These are phyloP conservation scores for Sturnira hondurensis DNA, from an alignment of 2,113 vertebrate genomes.

Conservation along the genomic window DNA sequence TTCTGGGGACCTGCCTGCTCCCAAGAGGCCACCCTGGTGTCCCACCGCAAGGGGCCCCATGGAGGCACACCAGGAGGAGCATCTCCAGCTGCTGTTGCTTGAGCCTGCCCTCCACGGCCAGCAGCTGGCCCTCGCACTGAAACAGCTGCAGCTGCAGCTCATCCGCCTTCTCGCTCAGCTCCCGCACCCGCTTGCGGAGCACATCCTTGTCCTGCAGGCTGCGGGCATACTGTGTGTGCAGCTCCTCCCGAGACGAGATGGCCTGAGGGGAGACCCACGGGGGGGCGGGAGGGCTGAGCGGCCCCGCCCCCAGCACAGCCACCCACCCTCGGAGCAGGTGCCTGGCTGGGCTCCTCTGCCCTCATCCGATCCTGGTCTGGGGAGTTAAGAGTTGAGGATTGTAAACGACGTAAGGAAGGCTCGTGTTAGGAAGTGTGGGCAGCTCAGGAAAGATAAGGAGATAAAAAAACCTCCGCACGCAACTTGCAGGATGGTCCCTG, in stretches of 20 bases:
- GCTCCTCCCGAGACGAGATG: constrained; percentile 81
- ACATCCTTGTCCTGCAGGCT: constrained; percentile 88
- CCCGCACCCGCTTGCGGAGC: constrained; percentile 88
- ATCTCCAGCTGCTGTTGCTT: constrained; percentile 77
- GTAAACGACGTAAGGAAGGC: not conserved
- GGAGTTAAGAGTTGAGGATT: not conserved
- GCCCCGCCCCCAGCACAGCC: accelerated
- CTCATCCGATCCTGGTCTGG: accelerated
- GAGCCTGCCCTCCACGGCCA: constrained; percentile 84
- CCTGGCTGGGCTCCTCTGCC: not conserved
- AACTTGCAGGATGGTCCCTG: accelerated
- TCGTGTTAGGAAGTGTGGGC: accelerated
- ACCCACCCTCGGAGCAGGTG: not conserved
- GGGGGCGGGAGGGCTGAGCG: not conserved
- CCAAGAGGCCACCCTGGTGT: not conserved
- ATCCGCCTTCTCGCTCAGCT: constrained; percentile 85
- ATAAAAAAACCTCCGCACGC: no score
- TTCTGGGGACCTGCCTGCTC: not conserved
- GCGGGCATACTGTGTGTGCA: constrained; percentile 84
- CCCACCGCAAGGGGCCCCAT: accelerated
- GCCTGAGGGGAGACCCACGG: constrained; percentile 75
- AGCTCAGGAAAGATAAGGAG: not conserved
- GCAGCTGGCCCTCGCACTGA: constrained; percentile 85
- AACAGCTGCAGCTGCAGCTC: constrained; percentile 90
- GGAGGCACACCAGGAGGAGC: constrained; percentile 68